phyloP scores from a whole-genome alignment of 2,888 invertebrate species.

The Ctenicera cuprea region DNA sequence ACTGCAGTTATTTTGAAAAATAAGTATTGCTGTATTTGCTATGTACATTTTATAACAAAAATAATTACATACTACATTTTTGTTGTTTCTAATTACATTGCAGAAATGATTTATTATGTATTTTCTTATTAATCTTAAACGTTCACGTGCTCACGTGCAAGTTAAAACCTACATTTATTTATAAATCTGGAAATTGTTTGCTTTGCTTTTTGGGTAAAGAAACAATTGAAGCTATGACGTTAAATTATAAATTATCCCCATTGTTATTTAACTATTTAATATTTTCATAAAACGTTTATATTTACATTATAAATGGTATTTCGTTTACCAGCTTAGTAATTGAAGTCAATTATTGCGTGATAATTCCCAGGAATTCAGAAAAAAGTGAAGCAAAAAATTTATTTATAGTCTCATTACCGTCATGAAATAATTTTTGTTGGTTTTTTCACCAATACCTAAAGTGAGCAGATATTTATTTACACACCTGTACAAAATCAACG shows the following conservation, averaged over 20 bases:
- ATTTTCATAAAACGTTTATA: neutral
- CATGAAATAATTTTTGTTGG: neutral
- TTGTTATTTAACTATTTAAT: neutral
- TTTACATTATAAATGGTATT: neutral
- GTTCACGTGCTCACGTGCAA: conserved; percentile 15
- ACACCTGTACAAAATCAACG: conserved; percentile 47
- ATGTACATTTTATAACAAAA: no score
- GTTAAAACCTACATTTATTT: neutral
- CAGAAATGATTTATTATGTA: neutral
- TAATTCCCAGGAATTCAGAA: neutral
- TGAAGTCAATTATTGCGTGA: conserved; percentile 8
- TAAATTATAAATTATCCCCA: neutral
- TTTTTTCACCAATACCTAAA: neutral
- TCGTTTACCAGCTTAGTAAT: neutral
- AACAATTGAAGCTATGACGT: conserved; percentile 7
- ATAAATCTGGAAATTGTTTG: neutral
- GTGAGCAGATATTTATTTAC: conserved; percentile 38
- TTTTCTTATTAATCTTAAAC: neutral
- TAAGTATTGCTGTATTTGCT: no score
- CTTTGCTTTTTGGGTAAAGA: neutral
- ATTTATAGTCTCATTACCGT: neutral
- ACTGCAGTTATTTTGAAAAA: no score
- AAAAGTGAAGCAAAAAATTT: neutral
- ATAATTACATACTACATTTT: no score
- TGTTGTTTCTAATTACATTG: neutral